Evolutionary conservation across 2,888 invertebrate genomes (phyloP), one percentile per base, ranked within the genome.

Genomic region (Orthosia incerta): DNA sequence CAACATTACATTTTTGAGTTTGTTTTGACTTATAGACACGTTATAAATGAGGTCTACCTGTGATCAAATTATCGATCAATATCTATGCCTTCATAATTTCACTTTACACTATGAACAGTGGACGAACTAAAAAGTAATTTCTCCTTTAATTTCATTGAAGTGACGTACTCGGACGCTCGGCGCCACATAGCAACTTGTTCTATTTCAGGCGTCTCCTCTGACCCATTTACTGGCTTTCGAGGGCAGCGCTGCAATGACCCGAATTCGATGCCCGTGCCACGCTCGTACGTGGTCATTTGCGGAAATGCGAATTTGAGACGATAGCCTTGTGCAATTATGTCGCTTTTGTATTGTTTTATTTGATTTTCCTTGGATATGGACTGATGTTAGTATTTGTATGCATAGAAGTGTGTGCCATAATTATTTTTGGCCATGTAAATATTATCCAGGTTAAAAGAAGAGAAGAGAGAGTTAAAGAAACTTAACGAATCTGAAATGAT

Each of bases 231-330:
- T 69, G 67, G 76, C 83, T 86, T 88, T 91, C 85, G 90, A 91
- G 91, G 91, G 89, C 90, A 87, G 84, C 84, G 85, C 90, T 91
- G 91, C 90, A 91, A 84, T 93, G 93, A 94, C 93, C 93, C 88
- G 89, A 86, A 93, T 92, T 91, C 90, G 83, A 91, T 89, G 84
- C 84, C 85, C 64, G 76, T 68, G 75, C 39, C 62, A 68, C 72
- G 48, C 71, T 70, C 73, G 75, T 76, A 74, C 76, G 78, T 77
- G 80, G 59, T 83, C 82, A 81, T 72, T 81, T 79, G 73, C 82
- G 82, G 78, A 82, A 84, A 83, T 76, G 84, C 79, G 76, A 84
- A 85, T 79, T 79, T 61, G 76, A 75, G 77, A 77, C 53, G 81
- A 67, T 75, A 71, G 70, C 75, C 79, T 86, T 82, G 79, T 56